Evolutionary conservation across 2,888 invertebrate genomes (phyloP).

Genomic region (Lamellibrachia satsuma): DNA sequence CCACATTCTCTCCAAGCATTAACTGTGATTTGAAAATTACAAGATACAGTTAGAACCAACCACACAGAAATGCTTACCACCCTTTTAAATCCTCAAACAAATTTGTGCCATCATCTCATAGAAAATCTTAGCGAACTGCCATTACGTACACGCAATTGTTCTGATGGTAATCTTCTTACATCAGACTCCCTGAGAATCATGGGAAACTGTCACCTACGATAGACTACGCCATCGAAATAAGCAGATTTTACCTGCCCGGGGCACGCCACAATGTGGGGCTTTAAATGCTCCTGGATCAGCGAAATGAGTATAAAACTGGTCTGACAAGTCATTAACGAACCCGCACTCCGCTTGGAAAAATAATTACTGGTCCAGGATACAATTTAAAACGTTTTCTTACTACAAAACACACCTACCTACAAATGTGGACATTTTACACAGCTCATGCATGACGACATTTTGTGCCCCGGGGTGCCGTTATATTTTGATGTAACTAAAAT

Average conservation of each 20-base stretch:
- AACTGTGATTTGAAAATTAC: slow-evolving; percentile 5
- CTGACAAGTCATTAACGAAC: not conserved
- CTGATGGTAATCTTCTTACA: not conserved
- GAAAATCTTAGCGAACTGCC: not conserved
- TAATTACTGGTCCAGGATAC: not conserved
- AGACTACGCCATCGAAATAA: not conserved
- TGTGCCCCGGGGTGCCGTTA: not conserved
- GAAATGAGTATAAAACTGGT: not conserved
- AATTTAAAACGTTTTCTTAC: not conserved
- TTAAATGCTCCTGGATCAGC: not conserved
- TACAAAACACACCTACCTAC: not conserved
- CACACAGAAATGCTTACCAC: not conserved
- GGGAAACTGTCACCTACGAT: not conserved
- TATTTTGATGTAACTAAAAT: not conserved
- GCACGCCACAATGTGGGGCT: not conserved
- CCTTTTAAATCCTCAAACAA: not conserved
- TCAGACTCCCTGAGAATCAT: not conserved
- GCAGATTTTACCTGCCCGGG: not conserved
- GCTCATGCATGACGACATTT: not conserved
- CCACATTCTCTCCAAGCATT: not conserved
- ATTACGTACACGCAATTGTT: not conserved
- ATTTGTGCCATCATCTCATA: not conserved
- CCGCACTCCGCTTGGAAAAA: not conserved
- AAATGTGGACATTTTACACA: not conserved
- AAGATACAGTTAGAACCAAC: not conserved